Evolutionary conservation across 2,797 vertebrate species (phyloP), one percentile per base, ranked within the genome.

Genomic region (Acanthurus leucopareius): DNA sequence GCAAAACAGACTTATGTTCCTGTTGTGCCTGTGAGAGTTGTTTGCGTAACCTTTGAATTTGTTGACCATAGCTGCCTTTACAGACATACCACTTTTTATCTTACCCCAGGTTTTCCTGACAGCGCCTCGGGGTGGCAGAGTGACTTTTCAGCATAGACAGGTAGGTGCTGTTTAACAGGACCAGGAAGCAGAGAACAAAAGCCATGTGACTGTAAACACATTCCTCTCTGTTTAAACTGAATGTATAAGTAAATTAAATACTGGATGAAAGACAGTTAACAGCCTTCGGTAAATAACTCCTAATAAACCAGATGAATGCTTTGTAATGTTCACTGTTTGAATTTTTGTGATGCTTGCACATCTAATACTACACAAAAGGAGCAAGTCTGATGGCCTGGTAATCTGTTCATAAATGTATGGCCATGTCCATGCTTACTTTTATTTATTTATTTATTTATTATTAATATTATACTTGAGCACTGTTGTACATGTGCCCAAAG

Each of bases 31-130:
- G 71, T 61, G n/a, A 62, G 6, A 42, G 28, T 65, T 78, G 48
- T 75, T 82, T 83, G 60, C 63, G 38, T 72, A 80, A 86, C 73
- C 75, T 88, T 89, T 89, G 75, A 68, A 59, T 75, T 75, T 73
- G 65, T 81, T 74, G 52, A 75, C 51, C 17, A 51, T 45, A 51
- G 25, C 67, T 73, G 32, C 20, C 14, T 70, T 45, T 68, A 10
- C 49, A 28, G 8, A 5, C 32, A 42, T 35, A 13, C 14, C 20
- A 10, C 7, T 35, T 35, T 44, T 69, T 20, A 59, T 65, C 5
- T 51, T 49, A 71, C 42, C 44, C 52, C 13, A 60, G 56, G 45
- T 45, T 45, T 72, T 67, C 48, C 11, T 51, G 45, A 49, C 58
- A 63, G 53, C 40, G 52, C 79, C 52, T 78, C 13, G 48, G 25